Evolutionary conservation across 2,888 invertebrate genomes (phyloP), one percentile per base, ranked within the genome.

Genomic region (Dryobota labecula): DNA sequence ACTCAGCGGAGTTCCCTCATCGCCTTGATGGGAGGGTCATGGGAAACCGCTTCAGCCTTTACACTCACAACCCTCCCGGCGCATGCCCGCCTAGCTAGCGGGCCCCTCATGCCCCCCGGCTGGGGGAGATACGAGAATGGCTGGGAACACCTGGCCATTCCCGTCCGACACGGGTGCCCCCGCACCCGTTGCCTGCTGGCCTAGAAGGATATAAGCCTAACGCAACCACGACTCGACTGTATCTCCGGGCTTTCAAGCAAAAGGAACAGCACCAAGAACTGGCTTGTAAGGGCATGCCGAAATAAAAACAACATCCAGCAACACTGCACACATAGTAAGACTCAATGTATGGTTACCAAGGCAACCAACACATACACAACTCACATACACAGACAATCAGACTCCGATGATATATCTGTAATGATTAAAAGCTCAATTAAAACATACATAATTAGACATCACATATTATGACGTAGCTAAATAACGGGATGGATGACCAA

Each of bases 351-450:
- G 60, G 76, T 64, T 78, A 57, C 81, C 80, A 74, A 24, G 13
- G 74, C 61, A 66, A 74, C 76, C 54, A 51, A 24, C 45, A 68
- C 47, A 36, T 54, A 67, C 30, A 65, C 43, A 76, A 83, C 84
- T 84, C 80, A 84, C 83, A 82, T 80, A 83, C 83, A 83, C 62
- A 84, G 49, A 82, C 45, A 33, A 78, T 53, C 53, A 82, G 83
- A 78, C 78, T 82, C 65, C 58, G 83, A 2, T 70, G 78, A 63
- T 65, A 76, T 70, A 78, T 78, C 78, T 78, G 78, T 62, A 78
- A 80, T 61, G 27, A 70, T 45, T 51, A 76, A 72, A 77, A 73
- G 18, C 47, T 13, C 3, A 1, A 58, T 75, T 75, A 76, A 43
- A 78, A 60, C 27, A 74, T 38, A 70, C 3, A 30, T 27, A 7